Evolutionary conservation across 1,140 invertebrate genomes (phyloP).

Genomic region (Drosophila truncata): DNA sequence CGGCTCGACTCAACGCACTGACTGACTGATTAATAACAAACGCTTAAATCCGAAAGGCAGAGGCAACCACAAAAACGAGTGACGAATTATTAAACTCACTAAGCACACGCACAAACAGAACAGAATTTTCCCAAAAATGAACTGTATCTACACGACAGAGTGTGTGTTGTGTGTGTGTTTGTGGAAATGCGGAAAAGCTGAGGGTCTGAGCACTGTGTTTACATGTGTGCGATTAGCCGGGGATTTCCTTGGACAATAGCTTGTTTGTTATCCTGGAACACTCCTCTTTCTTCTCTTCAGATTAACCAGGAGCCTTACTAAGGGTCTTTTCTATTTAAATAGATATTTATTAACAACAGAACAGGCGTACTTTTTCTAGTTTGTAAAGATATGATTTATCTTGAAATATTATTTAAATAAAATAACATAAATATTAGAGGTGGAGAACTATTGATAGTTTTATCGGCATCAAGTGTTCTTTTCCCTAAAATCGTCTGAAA

Average conservation of each 20-base stretch:
- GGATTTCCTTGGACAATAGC: constrained; percentile 16
- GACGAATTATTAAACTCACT: constrained; percentile 65
- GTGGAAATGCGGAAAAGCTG: constrained; percentile 8
- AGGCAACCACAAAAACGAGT: constrained; percentile 43
- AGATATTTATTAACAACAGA: background rate
- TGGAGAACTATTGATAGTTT: no score
- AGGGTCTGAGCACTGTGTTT: constrained; percentile 47
- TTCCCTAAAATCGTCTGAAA: no score
- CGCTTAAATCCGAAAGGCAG: constrained; percentile 60
- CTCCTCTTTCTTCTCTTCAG: background rate
- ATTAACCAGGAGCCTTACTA: background rate
- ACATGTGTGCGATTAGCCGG: constrained; percentile 57
- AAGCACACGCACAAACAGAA: constrained; percentile 11
- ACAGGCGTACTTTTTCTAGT: no score
- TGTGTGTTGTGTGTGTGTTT: background rate
- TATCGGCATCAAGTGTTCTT: no score
- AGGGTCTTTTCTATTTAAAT: background rate
- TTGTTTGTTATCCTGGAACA: background rate
- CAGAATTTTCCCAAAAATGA: constrained; percentile 7
- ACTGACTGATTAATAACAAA: constrained; percentile 72
- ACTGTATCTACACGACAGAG: background rate
- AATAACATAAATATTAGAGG: background rate
- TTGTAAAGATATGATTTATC: background rate
- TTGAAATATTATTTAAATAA: background rate
- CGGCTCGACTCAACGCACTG: constrained; percentile 17